Percentiles rank a stretch among this genome's conserved stretches.
These are phyloP conservation scores for Cardiocondyla obscurior DNA, from an alignment of 1,140 invertebrate genomes.

Conservation along the genomic window DNA sequence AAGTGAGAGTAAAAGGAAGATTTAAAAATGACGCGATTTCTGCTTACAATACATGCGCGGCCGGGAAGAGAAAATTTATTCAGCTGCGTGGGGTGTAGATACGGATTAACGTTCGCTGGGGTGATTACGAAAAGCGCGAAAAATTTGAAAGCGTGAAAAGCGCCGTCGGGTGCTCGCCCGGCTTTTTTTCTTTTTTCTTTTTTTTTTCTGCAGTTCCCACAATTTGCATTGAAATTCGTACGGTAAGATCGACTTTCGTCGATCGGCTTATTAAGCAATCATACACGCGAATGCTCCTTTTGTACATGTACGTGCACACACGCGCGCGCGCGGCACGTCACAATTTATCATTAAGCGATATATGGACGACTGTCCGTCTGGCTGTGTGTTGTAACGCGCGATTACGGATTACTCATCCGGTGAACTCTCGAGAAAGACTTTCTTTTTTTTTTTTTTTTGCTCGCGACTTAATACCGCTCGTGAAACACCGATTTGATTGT, in stretches of 20 bases:
- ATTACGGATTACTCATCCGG: background rate
- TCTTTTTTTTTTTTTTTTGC: background rate
- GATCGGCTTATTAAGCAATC: slow-evolving; percentile 41
- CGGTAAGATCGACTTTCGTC: slow-evolving; percentile 14
- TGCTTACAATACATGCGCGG: background rate
- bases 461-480: background rate
- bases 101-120: background rate
- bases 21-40: background rate
- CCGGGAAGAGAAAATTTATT: background rate
- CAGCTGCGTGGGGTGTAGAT: background rate
- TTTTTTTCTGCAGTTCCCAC: background rate
- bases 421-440: background rate
- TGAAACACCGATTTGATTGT: background rate
- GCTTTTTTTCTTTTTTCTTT: too few species aligned
- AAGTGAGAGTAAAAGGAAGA: background rate
- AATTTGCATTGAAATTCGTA: slow-evolving; percentile 34
- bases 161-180: background rate
- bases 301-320: background rate
- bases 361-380: background rate
- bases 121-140: slow-evolving; percentile 19
- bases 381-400: background rate
- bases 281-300: background rate
- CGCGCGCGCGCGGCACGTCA: background rate
- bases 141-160: slow-evolving; percentile 49
- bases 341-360: background rate